Percentiles rank a stretch among this genome's conserved stretches.
These are phyloP conservation scores for Orientallactaga sibirica DNA, from an alignment of 2,797 vertebrate species.

Conservation along the genomic window DNA sequence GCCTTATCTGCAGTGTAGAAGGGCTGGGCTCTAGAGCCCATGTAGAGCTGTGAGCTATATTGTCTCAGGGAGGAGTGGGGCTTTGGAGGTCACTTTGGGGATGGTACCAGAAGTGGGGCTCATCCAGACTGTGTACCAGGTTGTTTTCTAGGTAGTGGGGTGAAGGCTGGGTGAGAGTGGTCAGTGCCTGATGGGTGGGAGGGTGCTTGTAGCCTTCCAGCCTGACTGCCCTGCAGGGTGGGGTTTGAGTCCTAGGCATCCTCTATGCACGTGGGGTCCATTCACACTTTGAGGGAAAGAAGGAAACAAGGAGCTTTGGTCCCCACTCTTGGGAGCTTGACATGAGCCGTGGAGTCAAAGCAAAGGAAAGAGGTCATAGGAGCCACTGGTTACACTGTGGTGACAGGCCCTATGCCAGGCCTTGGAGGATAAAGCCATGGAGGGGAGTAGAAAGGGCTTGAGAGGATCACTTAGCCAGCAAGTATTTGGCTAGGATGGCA, in stretches of 20 bases:
- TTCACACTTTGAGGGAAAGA: neutral
- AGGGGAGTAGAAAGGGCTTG: neutral
- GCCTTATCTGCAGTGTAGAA: conserved; percentile 55
- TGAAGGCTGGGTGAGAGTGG: neutral
- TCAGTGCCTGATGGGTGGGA: neutral
- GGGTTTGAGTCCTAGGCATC: neutral
- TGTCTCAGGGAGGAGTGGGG: neutral
- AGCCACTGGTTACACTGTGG: neutral
- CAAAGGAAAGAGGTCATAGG: neutral
- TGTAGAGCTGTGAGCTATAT: neutral
- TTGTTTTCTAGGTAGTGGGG: neutral
- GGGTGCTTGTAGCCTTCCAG: no score
- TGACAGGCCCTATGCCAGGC: neutral
- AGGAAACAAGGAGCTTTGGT: neutral
- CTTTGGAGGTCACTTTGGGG: neutral
- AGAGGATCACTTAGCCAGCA: neutral
- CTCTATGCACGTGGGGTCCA: neutral
- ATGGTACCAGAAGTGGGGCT: neutral
- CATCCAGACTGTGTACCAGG: fast-evolving
- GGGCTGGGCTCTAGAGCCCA: conserved; percentile 13
- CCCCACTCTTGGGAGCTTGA: neutral
- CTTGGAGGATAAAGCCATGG: neutral
- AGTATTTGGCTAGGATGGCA: neutral
- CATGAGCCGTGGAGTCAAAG: neutral
- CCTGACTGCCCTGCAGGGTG: neutral